Base-by-base conservation (phyloP, 2,888 invertebrate species). In the Hypomecis atomaria region DNA sequence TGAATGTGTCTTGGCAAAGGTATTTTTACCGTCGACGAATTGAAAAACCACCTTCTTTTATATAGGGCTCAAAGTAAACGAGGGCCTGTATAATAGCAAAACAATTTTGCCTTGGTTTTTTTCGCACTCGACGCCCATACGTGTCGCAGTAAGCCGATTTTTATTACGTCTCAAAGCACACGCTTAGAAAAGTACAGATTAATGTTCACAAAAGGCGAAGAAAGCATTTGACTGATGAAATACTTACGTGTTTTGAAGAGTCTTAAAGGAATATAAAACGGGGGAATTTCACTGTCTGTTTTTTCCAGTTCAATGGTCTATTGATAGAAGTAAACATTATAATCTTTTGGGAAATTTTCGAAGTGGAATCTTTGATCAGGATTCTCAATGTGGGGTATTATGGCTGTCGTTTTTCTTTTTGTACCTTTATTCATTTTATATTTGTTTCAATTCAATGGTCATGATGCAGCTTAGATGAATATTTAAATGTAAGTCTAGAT, bases 101-200 rank as follows among this genome's bases (percentile, higher is more conserved):
- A 78, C 71, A 70, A 72, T 66, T 68, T 73, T 62, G 65, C 61
- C 40, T 75, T 72, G 64, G 73, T 80, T 84, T 87, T 43, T 85
- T 80, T 84, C 83, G 67, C 74, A 80, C 84, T 82, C 81, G 75
- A 79, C 74, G 71, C 74, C 77, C 83, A 84, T 81, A 86, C 81
- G 84, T 87, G 84, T 82, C 82, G 79, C 71, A 71, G 78, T 88
- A 90, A 91, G 90, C 84, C 88, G 88, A 87, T 88, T 89, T 90
- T 91, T 92, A 91, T 91, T 89, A 85, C 89, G 75, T 82, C 82
- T 87, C 84, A 86, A 87, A 86, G 76, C 65, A 53, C 60, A 82
- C 81, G 78, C 82, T 84, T 79, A 82, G 79, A 81, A 84, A 85
- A 82, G 81, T 82, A 83, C 80, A 86, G 83, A 88, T 86, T 87